These are phyloP conservation scores for Andrena fulva DNA, from an alignment of 2,888 invertebrate genomes.

Conservation along the genomic window DNA sequence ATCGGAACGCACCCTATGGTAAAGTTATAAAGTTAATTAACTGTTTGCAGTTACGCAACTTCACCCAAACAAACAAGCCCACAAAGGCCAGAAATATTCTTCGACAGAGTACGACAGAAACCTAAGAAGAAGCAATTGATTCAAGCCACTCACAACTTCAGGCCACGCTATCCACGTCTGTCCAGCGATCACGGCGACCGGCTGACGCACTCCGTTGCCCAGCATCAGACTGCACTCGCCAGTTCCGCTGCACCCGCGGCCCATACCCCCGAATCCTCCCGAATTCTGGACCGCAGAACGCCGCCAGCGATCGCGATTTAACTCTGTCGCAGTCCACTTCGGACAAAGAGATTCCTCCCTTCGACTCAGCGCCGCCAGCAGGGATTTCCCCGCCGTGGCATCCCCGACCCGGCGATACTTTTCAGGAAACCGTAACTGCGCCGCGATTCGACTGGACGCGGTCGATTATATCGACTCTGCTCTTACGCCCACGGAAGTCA, in stretches of 20 bases:
- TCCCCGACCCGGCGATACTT: background rate
- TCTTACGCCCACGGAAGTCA: conserved; percentile 24
- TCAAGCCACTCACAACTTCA: conserved; percentile 47
- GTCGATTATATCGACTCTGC: conserved; percentile 14
- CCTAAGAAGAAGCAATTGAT: background rate
- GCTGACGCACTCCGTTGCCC: conserved; percentile 47
- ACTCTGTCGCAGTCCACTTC: conserved; percentile 56
- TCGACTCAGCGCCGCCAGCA: conserved; percentile 12
- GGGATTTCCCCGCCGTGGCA: background rate
- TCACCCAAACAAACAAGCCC: no score
- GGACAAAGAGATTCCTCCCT: conserved; percentile 51
- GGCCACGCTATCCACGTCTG: conserved; percentile 6
- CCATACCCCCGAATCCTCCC: conserved; percentile 49
- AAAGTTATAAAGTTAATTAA: no score
- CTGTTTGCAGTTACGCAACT: no score
- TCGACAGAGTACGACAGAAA: no score
- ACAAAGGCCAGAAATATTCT: no score
- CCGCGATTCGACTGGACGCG: conserved; percentile 23
- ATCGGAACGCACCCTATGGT: no score
- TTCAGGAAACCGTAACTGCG: background rate
- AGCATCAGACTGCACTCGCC: conserved; percentile 26
- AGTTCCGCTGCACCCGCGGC: conserved; percentile 31
- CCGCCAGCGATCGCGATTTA: conserved; percentile 38
- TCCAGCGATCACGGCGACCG: conserved; percentile 23
- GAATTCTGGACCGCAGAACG: conserved; percentile 38